Percentiles rank a stretch among this genome's conserved stretches.
phyloP scores from a whole-genome alignment of 2,888 invertebrate species.

The Campaea margaritaria region DNA sequence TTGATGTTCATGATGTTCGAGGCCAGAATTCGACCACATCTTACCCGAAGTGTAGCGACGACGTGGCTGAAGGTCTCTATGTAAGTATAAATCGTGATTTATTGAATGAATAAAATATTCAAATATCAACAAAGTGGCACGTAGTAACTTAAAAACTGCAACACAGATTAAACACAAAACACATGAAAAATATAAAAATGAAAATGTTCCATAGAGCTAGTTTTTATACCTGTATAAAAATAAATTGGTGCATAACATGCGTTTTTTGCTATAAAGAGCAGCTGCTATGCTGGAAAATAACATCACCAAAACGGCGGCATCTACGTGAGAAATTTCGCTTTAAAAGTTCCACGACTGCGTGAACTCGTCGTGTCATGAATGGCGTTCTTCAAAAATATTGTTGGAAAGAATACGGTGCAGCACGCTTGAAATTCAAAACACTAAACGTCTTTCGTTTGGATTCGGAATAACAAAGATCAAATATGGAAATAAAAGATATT shows the following conservation, averaged over 20 bases:
- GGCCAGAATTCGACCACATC: no score
- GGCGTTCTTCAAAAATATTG: slow-evolving; percentile 49
- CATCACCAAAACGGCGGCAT: not conserved
- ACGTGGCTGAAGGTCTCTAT: no score
- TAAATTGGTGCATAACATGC: not conserved
- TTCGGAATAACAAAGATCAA: slow-evolving; percentile 53
- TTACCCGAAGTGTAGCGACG: no score
- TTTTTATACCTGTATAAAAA: not conserved
- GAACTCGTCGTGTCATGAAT: slow-evolving; percentile 44
- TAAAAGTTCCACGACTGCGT: slow-evolving; percentile 16
- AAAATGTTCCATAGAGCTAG: no score
- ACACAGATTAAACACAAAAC: no score
- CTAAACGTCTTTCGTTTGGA: slow-evolving; percentile 52
- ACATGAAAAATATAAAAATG: no score
- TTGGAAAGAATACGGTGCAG: slow-evolving; percentile 51
- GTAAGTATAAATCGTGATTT: no score
- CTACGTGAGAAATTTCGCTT: slow-evolving; percentile 1
- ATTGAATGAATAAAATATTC: no score
- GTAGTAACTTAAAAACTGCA: no score
- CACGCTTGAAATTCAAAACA: slow-evolving; percentile 52
- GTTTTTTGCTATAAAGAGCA: not conserved
- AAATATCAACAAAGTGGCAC: no score
- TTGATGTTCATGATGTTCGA: no score
- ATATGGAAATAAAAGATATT: slow-evolving; percentile 29
- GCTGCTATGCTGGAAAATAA: not conserved